phyloP scores from a whole-genome alignment of 2,888 invertebrate species.

The Sarcophaga subvicina region DNA sequence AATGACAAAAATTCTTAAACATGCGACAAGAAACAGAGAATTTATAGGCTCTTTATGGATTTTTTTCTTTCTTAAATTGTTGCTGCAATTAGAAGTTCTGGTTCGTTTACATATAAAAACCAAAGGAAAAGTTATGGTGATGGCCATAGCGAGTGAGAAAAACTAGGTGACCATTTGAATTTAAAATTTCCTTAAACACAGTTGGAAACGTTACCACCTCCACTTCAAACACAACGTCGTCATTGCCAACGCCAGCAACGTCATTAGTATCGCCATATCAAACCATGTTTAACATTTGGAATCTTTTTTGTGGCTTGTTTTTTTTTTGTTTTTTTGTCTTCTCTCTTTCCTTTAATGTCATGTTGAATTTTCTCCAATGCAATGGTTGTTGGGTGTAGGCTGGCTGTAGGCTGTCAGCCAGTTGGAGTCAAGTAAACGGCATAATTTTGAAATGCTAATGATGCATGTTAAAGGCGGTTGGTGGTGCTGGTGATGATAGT shows the following conservation, averaged over 20 bases:
- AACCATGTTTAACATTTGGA: slow-evolving; percentile 5
- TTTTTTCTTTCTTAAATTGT: slow-evolving; percentile 26
- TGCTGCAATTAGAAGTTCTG: slow-evolving; percentile 26
- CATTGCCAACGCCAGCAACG: neutral
- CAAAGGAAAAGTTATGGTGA: no score
- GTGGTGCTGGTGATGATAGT: neutral
- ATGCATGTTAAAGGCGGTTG: slow-evolving; percentile 56
- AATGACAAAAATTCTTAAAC: slow-evolving; percentile 10
- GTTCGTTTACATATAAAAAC: neutral
- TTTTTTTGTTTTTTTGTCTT: neutral
- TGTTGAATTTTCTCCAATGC: slow-evolving; percentile 49
- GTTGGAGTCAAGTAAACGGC: slow-evolving; percentile 29
- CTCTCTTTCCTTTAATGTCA: slow-evolving; percentile 14
- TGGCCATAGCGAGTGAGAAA: no score
- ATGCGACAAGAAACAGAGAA: slow-evolving; percentile 20
- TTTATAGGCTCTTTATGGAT: slow-evolving; percentile 3
- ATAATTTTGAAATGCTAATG: slow-evolving; percentile 65
- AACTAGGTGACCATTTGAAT: slow-evolving; percentile 25
- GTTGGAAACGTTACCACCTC: slow-evolving; percentile 34
- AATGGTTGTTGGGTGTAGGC: slow-evolving; percentile 42
- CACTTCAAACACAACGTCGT: neutral
- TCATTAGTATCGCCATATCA: slow-evolving; percentile 22
- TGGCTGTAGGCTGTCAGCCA: slow-evolving; percentile 7
- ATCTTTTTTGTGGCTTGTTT: neutral
- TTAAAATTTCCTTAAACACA: slow-evolving; percentile 21